These are phyloP conservation scores for Ptychochromis oligacanthus DNA, from an alignment of 2,113 vertebrate genomes.

Conservation along the genomic window DNA sequence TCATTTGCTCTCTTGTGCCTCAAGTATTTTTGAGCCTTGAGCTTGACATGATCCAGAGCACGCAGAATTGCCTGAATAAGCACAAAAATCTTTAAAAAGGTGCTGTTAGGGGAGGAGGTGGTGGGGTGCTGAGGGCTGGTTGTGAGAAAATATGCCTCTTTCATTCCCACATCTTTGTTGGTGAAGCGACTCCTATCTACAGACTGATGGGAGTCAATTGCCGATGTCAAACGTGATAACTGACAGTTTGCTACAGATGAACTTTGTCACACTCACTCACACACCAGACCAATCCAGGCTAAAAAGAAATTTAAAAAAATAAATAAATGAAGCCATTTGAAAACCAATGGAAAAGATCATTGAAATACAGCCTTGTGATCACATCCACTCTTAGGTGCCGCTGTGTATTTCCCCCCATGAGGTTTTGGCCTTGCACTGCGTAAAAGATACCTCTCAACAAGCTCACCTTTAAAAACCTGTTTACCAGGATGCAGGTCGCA, in stretches of 20 bases:
- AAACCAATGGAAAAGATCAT: conserved; percentile 55
- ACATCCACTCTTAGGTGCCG: conserved; percentile 4
- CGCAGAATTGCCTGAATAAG: conserved; percentile 12
- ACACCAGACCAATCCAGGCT: conserved; percentile 20
- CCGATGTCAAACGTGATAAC: conserved; percentile 38
- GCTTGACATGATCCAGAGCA: conserved; percentile 16
- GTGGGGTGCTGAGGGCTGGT: not conserved
- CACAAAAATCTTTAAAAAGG: conserved; percentile 2
- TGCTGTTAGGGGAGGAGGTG: not conserved
- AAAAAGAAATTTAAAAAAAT: conserved; percentile 25
- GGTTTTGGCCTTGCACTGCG: conserved; percentile 33
- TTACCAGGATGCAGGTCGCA: conserved; percentile 54
- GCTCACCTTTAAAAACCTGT: conserved; percentile 73
- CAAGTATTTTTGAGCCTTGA: conserved; percentile 12
- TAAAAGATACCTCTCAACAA: conserved; percentile 64
- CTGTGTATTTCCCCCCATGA: conserved; percentile 25
- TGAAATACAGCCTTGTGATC: conserved; percentile 48
- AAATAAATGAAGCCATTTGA: conserved; percentile 58
- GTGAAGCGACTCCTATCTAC: conserved; percentile 10
- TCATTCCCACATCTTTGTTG: conserved; percentile 12
- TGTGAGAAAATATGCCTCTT: not conserved
- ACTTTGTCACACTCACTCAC: not conserved
- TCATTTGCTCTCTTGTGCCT: conserved; percentile 15
- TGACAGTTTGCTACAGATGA: conserved; percentile 15
- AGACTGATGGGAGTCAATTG: conserved; percentile 51